Conservation (phyloP, 2,113 vertebrate genomes). For the Thermophis baileyi region DNA sequence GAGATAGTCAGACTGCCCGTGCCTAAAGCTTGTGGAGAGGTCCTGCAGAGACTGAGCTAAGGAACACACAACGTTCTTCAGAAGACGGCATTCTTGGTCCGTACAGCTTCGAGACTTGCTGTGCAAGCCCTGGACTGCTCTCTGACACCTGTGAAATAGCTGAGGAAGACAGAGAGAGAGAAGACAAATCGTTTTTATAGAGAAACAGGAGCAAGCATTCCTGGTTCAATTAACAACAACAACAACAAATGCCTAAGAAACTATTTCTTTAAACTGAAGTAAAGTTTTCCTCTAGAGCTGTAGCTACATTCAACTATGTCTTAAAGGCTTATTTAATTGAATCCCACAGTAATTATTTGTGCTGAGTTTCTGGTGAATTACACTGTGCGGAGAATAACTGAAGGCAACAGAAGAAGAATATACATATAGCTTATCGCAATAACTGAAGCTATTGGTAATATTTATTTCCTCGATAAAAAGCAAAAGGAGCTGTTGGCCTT, state of each 20-base stretch:
- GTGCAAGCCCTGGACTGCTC: constrained; percentile 85
- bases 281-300: neutral
- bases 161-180: constrained; percentile 44
- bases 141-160: constrained; percentile 98
- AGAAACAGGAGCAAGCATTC: neutral
- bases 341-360: neutral
- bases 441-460: neutral
- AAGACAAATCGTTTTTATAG: constrained; percentile 19
- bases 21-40: constrained; percentile 88
- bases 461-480: neutral
- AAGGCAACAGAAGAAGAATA: neutral
- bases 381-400: neutral
- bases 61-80: constrained; percentile 91
- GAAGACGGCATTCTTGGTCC: constrained; percentile 87
- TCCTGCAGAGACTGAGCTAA: constrained; percentile 94
- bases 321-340: neutral
- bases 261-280: neutral
- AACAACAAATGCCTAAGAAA: neutral
- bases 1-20: constrained; percentile 92
- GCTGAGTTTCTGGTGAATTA: neutral
- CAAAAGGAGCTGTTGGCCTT: neutral
- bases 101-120: constrained; percentile 82
- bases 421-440: neutral
- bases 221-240: neutral
- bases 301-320: neutral